Percentiles rank a stretch among this genome's conserved stretches.
These are phyloP conservation scores for Trichogramma dendrolimi DNA, from an alignment of 2,888 invertebrate species.

Conservation along the genomic window DNA sequence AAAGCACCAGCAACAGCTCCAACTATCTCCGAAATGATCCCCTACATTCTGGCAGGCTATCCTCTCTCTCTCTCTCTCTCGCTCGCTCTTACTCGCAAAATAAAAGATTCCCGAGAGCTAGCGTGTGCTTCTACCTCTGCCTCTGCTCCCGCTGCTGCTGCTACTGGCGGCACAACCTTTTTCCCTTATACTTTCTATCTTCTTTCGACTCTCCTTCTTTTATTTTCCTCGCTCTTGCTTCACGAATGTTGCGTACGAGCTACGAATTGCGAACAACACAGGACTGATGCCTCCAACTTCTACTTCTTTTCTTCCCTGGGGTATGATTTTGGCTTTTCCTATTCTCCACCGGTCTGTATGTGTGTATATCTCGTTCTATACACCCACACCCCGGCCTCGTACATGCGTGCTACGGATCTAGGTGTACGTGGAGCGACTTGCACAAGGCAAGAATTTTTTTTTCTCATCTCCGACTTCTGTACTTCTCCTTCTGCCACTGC, in stretches of 20 bases:
- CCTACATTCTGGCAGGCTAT: conserved; percentile 46
- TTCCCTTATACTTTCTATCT: too few relatives aligned
- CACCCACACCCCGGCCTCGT: too few relatives aligned
- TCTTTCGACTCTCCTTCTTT: not conserved
- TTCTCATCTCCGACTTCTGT: not conserved
- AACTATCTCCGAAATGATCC: conserved; percentile 53
- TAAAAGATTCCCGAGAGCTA: too few relatives aligned
- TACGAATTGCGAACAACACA: conserved; percentile 41
- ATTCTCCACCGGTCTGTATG: not conserved
- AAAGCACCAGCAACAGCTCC: conserved; percentile 38
- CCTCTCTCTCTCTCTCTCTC: conserved; percentile 28
- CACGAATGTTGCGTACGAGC: conserved; percentile 29
- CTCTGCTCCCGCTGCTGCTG: conserved; percentile 29
- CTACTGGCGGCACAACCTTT: not conserved
- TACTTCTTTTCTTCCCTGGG: conserved; percentile 1
- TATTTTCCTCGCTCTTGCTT: not conserved
- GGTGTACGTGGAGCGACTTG: not conserved
- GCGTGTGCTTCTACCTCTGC: conserved; percentile 22
- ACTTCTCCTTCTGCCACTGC: not conserved
- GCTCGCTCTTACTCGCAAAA: not conserved
- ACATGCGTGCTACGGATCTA: too few relatives aligned
- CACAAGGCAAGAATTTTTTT: not conserved
- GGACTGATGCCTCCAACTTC: not conserved
- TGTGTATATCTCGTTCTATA: too few relatives aligned
- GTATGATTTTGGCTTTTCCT: conserved; percentile 1